phyloP scores from a whole-genome alignment of 2,113 vertebrate species.

The Picathartes gymnocephalus region DNA sequence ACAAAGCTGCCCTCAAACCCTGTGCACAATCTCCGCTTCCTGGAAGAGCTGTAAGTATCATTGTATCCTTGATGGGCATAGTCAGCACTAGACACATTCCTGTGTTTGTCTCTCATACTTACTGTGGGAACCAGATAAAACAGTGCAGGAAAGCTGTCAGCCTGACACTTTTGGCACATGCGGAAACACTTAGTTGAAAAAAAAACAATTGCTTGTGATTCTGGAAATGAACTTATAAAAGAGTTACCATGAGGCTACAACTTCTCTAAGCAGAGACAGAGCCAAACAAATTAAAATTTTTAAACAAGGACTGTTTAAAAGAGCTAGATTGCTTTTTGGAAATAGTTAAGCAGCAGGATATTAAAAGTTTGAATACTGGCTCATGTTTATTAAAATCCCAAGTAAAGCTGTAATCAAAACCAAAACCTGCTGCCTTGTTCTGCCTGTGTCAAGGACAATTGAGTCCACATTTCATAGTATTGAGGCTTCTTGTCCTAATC shows the following conservation, averaged over 20 bases:
- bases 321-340: conserved; percentile 75
- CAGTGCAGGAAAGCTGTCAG: conserved; percentile 66
- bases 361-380: conserved; percentile 78
- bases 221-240: conserved; percentile 75
- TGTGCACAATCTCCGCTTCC: conserved; percentile 84
- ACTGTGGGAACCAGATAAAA: conserved; percentile 77
- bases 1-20: conserved; percentile 77
- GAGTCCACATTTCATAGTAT: conserved; percentile 60
- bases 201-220: conserved; percentile 57
- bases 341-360: conserved; percentile 82
- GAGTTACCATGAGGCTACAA: conserved; percentile 72
- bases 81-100: conserved; percentile 50
- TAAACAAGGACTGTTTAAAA: conserved; percentile 74
- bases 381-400: conserved; percentile 80
- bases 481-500: conserved; percentile 64
- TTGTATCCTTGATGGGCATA: conserved; percentile 29
- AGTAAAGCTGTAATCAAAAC: conserved; percentile 79
- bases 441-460: conserved; percentile 63
- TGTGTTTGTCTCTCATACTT: conserved; percentile 66
- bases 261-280: conserved; percentile 70
- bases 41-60: conserved; percentile 92
- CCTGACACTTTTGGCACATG: conserved; percentile 69
- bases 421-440: conserved; percentile 68
- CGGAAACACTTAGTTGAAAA: conserved; percentile 69
- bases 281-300: conserved; percentile 79